Evolutionary conservation across 2,888 invertebrate species (phyloP), one percentile per base, ranked within the genome.

Genomic region (Cataglyphis rosenhaueri): DNA sequence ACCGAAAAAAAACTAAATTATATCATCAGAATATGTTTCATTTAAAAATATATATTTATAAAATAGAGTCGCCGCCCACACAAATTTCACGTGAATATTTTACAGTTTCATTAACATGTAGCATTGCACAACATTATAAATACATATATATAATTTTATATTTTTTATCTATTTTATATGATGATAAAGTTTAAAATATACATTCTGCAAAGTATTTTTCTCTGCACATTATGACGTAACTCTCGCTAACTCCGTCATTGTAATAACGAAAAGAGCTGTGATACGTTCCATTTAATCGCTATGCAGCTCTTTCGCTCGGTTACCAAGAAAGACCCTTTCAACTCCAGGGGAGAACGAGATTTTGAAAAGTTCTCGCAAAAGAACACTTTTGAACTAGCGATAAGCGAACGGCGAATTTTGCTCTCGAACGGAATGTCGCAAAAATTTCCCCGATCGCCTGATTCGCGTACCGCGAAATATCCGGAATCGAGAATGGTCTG

Each of bases 371-470:
- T 55, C 38, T 55, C 44, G 44, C 44, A 32, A 52, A 52, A 21
- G 38, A 62, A 9, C 38, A 18, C 52, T 62, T 21, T 38, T 41
- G 62, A 62, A 62, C 81, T 3, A 15, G 21, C 35, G 71, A 35
- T 70, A 79, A 82, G 68, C 81, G 82, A 82, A 82, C 61, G 61
- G 48, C 65, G 25, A 38, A 74, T 68, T 65, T 62, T 57, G 62
- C 32, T 83, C 18, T n/a, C 41, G 57, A 52, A 18, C 2, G 62
- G 62, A 1, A 66, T 73, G 21, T 78, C 70, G 81, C 66, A 71
- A 74, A 87, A 84, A 86, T 86, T 79, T 64, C 65, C 71, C 0
- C 48, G 48, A 48, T 48, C 86, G 76, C 71, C 59, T 79, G 41
- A 25, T 12, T 21, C 52, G 74, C 38, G 55, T 48, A 70, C 48